Evolutionary conservation across 2,797 vertebrate species (phyloP).

Genomic region (Myotis planiceps): DNA sequence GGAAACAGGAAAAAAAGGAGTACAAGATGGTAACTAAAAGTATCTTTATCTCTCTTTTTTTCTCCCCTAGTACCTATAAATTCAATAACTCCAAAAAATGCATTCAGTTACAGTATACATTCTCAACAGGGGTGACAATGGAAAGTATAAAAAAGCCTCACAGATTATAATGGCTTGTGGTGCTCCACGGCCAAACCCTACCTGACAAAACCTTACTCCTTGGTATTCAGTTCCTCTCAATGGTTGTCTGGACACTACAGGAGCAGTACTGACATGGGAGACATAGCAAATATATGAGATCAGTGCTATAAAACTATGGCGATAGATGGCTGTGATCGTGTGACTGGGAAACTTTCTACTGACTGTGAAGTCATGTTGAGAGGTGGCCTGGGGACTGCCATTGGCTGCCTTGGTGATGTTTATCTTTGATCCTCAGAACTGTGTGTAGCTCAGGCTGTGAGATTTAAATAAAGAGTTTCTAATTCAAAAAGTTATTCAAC

Average conservation of each 20-base stretch:
- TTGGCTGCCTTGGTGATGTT: background rate
- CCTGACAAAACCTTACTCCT: background rate
- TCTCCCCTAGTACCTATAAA: background rate
- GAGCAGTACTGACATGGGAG: background rate
- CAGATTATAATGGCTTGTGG: background rate
- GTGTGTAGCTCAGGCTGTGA: background rate
- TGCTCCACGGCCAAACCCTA: background rate
- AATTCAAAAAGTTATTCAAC: slow-evolving; percentile 5
- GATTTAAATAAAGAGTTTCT: background rate
- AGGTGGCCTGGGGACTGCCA: background rate
- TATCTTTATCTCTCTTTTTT: background rate
- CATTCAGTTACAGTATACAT: background rate
- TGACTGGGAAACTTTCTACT: background rate
- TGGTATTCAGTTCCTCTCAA: background rate
- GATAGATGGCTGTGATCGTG: background rate
- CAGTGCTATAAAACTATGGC: background rate
- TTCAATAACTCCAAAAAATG: background rate
- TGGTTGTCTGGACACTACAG: background rate
- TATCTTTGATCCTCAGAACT: background rate
- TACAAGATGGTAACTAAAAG: background rate
- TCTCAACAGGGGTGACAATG: background rate
- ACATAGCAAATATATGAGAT: background rate
- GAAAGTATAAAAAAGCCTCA: background rate
- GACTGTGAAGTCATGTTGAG: fast-evolving
- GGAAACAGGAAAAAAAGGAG: background rate